Evolutionary conservation across 2,797 vertebrate genomes (phyloP).

Genomic region (Peromyscus melanophrys): DNA sequence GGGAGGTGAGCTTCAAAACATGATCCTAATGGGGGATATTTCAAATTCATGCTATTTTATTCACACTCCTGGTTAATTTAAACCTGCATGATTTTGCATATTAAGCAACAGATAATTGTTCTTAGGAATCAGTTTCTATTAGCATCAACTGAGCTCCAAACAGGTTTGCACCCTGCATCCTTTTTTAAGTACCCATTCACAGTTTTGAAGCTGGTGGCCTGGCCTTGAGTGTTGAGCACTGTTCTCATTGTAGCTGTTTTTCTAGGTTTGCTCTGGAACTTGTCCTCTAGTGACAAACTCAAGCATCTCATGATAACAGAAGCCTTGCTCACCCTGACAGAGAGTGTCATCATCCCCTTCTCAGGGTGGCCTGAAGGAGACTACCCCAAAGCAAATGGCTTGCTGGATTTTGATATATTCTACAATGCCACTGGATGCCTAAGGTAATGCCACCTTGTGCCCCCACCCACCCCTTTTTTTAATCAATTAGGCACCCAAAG

Average conservation of each 20-base stretch:
- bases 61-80: slow-evolving; percentile 18
- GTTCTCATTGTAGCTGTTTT: slow-evolving; percentile 64
- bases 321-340: slow-evolving; percentile 90
- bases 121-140: not conserved
- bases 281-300: slow-evolving; percentile 96
- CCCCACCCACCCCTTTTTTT: too few species aligned
- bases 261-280: slow-evolving; percentile 97
- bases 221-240: not conserved
- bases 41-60: not conserved
- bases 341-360: slow-evolving; percentile 93
- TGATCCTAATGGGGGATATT: not conserved
- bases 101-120: not conserved
- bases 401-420: slow-evolving; percentile 94
- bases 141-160: not conserved
- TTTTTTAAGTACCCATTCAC: not conserved
- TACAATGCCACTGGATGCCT: slow-evolving; percentile 95
- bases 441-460: slow-evolving; percentile 89
- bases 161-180: accelerated
- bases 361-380: slow-evolving; percentile 96
- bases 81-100: not conserved
- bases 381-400: slow-evolving; percentile 94
- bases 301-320: slow-evolving; percentile 92
- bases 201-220: not conserved
- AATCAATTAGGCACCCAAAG: not conserved
- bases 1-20: not conserved